These are phyloP conservation scores for Butastur rufipennis DNA, from an alignment of 2,113 vertebrate genomes.

Conservation along the genomic window DNA sequence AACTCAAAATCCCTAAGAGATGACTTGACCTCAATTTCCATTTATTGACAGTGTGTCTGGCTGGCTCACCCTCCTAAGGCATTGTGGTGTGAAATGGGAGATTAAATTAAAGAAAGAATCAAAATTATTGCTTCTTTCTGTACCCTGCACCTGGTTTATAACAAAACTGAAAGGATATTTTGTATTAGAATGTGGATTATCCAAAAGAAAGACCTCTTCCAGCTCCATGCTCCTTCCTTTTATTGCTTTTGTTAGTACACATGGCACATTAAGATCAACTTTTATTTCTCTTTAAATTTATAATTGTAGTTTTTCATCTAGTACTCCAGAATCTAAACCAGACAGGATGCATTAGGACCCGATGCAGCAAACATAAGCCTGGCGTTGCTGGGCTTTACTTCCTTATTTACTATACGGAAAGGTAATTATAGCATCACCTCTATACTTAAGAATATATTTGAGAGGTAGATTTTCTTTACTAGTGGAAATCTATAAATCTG, in stretches of 20 bases:
- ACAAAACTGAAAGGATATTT: not conserved
- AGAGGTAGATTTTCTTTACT: not conserved
- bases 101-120: constrained; percentile 42
- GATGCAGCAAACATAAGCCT: not conserved
- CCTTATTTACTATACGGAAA: rapidly evolving
- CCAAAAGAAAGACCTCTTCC: not conserved
- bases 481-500: not conserved
- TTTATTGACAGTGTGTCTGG: constrained; percentile 4
- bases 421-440: not conserved
- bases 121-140: not conserved
- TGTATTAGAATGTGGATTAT: not conserved
- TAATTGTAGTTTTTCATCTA: not conserved
- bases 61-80: constrained; percentile 11
- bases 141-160: not conserved
- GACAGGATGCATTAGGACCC: not conserved
- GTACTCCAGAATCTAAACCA: not conserved
- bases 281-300: not conserved
- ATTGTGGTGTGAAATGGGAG: constrained; percentile 16
- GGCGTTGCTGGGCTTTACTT: not conserved
- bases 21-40: constrained; percentile 42
- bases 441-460: not conserved
- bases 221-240: not conserved
- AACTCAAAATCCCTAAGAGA: constrained; percentile 20
- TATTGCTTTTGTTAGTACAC: not conserved
- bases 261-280: not conserved